Base-by-base conservation (phyloP, 2,888 invertebrate genomes). In the Diarsia mendica region DNA sequence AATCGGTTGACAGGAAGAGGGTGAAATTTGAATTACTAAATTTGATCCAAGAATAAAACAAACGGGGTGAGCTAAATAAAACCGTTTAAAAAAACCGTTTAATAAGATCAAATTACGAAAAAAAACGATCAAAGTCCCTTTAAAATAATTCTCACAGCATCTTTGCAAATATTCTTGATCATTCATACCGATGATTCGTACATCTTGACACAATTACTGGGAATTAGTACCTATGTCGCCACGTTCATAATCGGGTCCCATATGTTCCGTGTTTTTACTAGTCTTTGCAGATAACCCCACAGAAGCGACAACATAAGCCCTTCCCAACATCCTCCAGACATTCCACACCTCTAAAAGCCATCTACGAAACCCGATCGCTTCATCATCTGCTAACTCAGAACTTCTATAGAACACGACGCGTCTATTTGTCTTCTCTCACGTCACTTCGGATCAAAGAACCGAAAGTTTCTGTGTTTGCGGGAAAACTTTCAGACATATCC, bases 401-500 rank as follows among this genome's bases (percentile, higher is more conserved):
- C 71, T 71, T 84, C 70, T 48, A 77, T 49, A 63, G 80, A 70
- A 75, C 77, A 81, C 78, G 86, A 68, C 84, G 66, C 67, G 77
- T 80, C 86, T 84, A 85, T 87, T 87, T 82, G 83, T 87, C 83
- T 85, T 80, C 72, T 75, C 72, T 69, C 58, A 67, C 78, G 85
- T 85, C 87, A 85, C 76, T 72, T 79, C 58, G 79, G 78, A 86
- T 81, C 69, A 80, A 79, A 79, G 79, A 71, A 79, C 77, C 71
- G 39, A 74, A 77, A 88, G 78, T 82, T 86, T 83, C 67, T 75
- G 72, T 80, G 80, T 85, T 85, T 78, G 85, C 76, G 77, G 76
- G 71, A 72, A 85, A 87, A 79, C 51, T 86, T 85, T 58, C 20
- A 73, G 73, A 78, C 78, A 74, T 65, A 81, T 86, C 67, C 82